Percentiles rank a stretch among this genome's conserved stretches.
Evolutionary conservation across 2,113 vertebrate species (phyloP).

Genomic region (Grus americana): DNA sequence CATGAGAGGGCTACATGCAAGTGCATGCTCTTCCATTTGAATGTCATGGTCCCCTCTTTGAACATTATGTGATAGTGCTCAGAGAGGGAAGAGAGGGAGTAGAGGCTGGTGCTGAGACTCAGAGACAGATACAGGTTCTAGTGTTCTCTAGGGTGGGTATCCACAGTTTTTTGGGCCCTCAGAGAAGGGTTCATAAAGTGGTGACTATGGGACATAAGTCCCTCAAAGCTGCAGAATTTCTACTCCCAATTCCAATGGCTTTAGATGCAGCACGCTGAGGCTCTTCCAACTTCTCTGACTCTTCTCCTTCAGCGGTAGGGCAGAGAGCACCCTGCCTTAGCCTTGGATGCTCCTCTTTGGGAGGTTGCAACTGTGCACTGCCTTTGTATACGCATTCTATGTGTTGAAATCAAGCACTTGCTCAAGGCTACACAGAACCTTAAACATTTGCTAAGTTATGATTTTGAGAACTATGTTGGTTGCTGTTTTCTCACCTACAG

Average conservation of each 20-base stretch:
- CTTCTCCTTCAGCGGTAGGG: background rate
- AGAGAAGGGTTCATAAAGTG: background rate
- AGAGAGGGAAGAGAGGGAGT: background rate
- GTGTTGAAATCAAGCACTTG: background rate
- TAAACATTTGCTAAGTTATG: background rate
- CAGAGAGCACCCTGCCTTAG: background rate
- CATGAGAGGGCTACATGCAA: background rate
- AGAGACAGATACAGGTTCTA: background rate
- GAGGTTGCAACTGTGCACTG: background rate
- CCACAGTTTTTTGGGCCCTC: background rate
- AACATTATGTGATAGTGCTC: background rate
- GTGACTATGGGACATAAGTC: background rate
- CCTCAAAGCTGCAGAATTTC: background rate
- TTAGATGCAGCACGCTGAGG: background rate
- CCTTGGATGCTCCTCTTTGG: background rate
- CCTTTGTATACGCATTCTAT: background rate
- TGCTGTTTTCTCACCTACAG: background rate
- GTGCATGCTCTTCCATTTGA: background rate
- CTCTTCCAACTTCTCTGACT: background rate
- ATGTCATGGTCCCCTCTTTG: background rate
- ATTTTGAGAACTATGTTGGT: background rate
- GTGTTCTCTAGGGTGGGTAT: background rate
- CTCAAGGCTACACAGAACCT: background rate
- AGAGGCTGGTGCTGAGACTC: background rate
- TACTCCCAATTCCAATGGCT: background rate